Evolutionary conservation across 2,797 vertebrate species (phyloP), one percentile per base, ranked within the genome.

Genomic region (Tachyglossus aculeatus): DNA sequence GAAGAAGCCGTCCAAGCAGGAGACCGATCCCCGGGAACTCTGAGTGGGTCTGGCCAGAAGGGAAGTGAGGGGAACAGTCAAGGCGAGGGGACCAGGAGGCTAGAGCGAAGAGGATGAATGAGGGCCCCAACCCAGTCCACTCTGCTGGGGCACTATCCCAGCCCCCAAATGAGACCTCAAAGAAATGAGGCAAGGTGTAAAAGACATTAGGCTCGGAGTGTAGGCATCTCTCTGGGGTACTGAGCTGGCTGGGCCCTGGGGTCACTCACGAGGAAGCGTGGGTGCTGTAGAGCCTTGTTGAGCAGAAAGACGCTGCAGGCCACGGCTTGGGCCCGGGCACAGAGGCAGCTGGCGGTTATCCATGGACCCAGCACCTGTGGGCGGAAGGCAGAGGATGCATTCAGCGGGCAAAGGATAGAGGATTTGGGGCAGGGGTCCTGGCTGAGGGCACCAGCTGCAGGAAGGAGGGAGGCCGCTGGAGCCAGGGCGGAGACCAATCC

Each of bases 321-420:
- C 51, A 88, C 84, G 6, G 88, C 85, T 22, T 81, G 67, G 0
- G 71, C 79, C 21, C 84, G 63, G 24, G 88, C 82, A 0, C 88
- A 82, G 14, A 40, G 60, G 58, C 85, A 86, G 37, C 60, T 79
- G 5, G 88, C 88, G 44, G 72, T 81, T 82, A 87, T 84, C 88
- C 88, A 88, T 48, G 85, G 81, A 24, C 67, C 74, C 36, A 88
- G 66, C 1, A 75, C 75, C 86, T 89, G 55, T 12, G 62, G 34
- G 37, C 39, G 69, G n/a, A 67, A 74, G 24, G 5, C 34, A 22
- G 27, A 36, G 50, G 22, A 3, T 24, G 24, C 53, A n/a, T 62
- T 7, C 11, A 19, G 31, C 7, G 7, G 14, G 8, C 4, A 7
- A 8, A 45, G 16, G 15, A 2, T 12, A 33, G 14, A 7, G 24